Percentiles rank a stretch among this genome's conserved stretches.
These are phyloP conservation scores for Ammospiza caudacuta DNA, from an alignment of 2,113 vertebrate species.

Conservation along the genomic window DNA sequence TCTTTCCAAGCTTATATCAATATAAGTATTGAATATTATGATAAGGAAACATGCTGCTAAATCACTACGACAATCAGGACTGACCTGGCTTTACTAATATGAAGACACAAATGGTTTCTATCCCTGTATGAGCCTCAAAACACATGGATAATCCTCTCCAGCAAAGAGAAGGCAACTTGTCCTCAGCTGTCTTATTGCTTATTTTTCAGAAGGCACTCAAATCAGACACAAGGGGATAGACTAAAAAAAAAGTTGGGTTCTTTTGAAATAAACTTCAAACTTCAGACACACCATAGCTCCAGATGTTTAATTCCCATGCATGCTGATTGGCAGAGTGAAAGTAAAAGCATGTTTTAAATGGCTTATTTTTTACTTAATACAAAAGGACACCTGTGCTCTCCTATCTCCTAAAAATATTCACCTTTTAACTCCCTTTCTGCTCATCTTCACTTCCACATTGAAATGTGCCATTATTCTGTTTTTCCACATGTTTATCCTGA, in stretches of 20 bases:
- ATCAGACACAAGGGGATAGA: background rate
- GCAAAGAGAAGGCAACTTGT: background rate
- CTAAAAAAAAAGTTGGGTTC: background rate
- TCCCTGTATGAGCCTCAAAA: background rate
- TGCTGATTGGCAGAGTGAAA: background rate
- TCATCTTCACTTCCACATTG: background rate
- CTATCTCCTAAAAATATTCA: background rate
- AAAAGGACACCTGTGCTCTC: background rate
- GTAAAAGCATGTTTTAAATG: background rate
- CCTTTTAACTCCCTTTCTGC: background rate
- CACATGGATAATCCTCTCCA: background rate
- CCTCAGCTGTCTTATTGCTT: background rate
- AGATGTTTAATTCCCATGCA: slow-evolving; percentile 14
- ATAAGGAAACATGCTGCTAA: background rate
- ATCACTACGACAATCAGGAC: background rate
- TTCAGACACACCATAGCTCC: background rate
- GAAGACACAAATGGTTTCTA: background rate
- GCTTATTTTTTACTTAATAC: background rate
- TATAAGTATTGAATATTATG: background rate
- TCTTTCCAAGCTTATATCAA: background rate
- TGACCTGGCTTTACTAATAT: background rate
- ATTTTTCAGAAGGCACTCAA: background rate
- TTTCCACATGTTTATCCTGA: background rate
- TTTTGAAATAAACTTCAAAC: background rate
- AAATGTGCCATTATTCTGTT: background rate